Evolutionary conservation across 92 coral and sea anemone genomes (phyloP).

Genomic region (Nematostella vectensis): DNA sequence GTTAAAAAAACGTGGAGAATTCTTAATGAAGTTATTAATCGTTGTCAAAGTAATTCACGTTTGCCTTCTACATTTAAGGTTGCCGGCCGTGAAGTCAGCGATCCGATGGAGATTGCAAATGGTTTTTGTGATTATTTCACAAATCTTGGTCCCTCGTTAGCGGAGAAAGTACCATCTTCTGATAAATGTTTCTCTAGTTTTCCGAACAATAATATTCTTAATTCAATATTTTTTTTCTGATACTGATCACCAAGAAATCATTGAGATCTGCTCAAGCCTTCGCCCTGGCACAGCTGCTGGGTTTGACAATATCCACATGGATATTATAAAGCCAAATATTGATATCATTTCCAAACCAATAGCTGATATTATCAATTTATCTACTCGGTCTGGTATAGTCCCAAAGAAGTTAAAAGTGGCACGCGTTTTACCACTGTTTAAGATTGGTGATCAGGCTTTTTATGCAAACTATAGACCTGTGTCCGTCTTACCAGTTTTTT

Average conservation of each 20-base stretch:
- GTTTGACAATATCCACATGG: too few relatives aligned
- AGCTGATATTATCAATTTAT: too few relatives aligned
- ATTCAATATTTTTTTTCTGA: too few relatives aligned
- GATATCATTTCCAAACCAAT: too few relatives aligned
- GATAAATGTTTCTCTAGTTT: too few relatives aligned
- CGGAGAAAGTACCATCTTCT: conserved; percentile 21
- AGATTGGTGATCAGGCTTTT: conserved; percentile 9
- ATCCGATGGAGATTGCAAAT: conserved; percentile 28
- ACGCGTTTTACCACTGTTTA: conserved; percentile 10
- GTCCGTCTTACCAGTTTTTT: conserved; percentile 29
- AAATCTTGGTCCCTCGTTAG: conserved; percentile 25
- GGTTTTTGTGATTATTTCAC: conserved; percentile 32
- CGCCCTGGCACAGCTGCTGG: too few relatives aligned
- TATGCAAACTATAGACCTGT: conserved; percentile 22
- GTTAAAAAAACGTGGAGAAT: conserved; percentile 28
- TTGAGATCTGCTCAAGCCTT: too few relatives aligned
- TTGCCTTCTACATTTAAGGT: conserved; percentile 23
- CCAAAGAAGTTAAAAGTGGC: too few relatives aligned
- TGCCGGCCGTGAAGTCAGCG: conserved; percentile 20
- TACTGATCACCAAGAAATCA: too few relatives aligned
- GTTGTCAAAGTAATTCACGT: conserved; percentile 9
- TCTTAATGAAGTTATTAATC: conserved; percentile 36
- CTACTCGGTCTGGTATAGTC: too few relatives aligned
- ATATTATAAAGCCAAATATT: too few relatives aligned
- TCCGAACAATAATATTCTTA: too few relatives aligned